Evolutionary conservation across 2,797 vertebrate species (phyloP).

Genomic region (Tenualosa thibaudeaui): DNA sequence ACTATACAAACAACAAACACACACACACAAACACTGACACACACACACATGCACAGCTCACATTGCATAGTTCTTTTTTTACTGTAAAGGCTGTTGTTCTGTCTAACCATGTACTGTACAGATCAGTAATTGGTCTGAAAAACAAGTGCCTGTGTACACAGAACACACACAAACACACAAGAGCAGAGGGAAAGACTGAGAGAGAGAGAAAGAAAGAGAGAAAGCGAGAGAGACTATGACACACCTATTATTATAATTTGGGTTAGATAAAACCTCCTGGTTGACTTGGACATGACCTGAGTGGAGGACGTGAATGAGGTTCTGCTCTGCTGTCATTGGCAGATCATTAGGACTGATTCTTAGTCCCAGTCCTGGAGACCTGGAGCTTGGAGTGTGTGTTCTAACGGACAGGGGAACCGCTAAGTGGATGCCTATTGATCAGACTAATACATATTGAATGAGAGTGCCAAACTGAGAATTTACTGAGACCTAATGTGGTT

Average conservation of each 20-base stretch:
- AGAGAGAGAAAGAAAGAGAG: neutral
- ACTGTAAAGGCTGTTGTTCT: neutral
- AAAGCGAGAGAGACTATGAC: neutral
- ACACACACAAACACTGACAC: neutral
- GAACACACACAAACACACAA: neutral
- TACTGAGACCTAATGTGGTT: neutral
- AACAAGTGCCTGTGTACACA: neutral
- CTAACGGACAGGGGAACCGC: neutral
- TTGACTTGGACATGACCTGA: neutral
- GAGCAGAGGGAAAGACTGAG: neutral
- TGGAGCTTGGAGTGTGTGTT: neutral
- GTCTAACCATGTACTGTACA: neutral
- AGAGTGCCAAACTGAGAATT: slow-evolving; percentile 4
- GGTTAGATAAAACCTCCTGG: neutral
- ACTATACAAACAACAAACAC: slow-evolving; percentile 17
- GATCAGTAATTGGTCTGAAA: neutral
- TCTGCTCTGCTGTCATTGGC: neutral
- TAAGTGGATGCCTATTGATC: slow-evolving; percentile 17
- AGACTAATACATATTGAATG: slow-evolving; percentile 21
- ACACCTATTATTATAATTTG: neutral
- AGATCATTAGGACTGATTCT: neutral
- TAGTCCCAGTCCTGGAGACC: neutral
- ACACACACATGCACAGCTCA: neutral
- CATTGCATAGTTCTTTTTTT: neutral
- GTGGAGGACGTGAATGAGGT: neutral